Base-by-base conservation (phyloP, 2,113 vertebrate species). In the Solenodon paradoxus region DNA sequence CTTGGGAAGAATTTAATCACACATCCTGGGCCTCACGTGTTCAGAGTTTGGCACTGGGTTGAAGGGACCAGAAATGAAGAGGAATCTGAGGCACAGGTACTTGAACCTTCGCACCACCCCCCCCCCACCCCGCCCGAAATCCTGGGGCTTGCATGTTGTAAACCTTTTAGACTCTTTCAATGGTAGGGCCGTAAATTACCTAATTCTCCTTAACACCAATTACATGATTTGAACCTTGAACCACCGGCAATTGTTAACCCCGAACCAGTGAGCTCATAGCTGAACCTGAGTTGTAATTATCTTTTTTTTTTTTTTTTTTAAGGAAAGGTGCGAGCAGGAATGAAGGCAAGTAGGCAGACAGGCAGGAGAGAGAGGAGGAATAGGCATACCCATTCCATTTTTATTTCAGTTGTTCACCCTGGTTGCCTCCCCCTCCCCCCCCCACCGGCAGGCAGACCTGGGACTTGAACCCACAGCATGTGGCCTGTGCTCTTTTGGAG, bases 161-260 rank as follows among this genome's bases (percentile, higher is more conserved):
- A 97, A 95, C 97, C 95, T 97, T 96, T 96, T 90, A 95, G 83
- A 83, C 80, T 88, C 80, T 66, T 96, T 91, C 82, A 22, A 0
- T 79, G 90, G 85, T 82, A 81, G 51, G 57, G 64, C 45, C 81
- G 91, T 97, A 96, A 97, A 97, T 97, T 95, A 97, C 45, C 85
- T 94, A 75, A 95, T 95, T 97, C 96, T 96, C 96, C 85, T 94
- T 95, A 95, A 90, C 77, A 97, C 77, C 95, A 92, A 96, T 97
- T 95, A 96, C 92, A 96, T 96, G 80, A 95, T 96, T 90, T 95
- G 96, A 97, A 96, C 94, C 92, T 72, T 86, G 91, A 96, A 88
- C 78, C 90, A 68, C 92, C 97, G 88, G 95, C 96, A 96, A 96
- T 97, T 55, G 85, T 92, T 96, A 95, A 97, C 96, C 97, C 78